phyloP scores from a whole-genome alignment of 2,113 vertebrate species.

The Sakesphorus luctuosus region DNA sequence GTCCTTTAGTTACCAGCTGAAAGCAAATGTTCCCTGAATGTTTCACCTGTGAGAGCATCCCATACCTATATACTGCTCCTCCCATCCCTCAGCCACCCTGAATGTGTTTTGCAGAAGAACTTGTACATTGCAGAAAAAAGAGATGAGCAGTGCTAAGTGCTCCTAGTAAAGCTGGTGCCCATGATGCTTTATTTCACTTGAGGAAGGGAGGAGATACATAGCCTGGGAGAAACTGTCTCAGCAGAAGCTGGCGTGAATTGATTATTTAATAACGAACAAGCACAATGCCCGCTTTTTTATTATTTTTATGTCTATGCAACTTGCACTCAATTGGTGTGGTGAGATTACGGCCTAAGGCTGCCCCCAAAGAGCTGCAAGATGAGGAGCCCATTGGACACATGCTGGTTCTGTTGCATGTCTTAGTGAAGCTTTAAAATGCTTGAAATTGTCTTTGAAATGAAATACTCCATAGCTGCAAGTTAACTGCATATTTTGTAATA shows the following conservation, averaged over 20 bases:
- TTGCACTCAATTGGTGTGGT: background rate
- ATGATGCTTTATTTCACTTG: background rate
- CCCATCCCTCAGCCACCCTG: background rate
- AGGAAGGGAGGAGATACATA: background rate
- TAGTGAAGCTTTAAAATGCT: constrained; percentile 42
- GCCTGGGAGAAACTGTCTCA: background rate
- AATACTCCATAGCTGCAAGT: constrained; percentile 14
- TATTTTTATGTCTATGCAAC: background rate
- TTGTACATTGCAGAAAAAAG: background rate
- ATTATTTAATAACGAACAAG: constrained; percentile 39
- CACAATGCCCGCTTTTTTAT: background rate
- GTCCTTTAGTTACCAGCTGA: background rate
- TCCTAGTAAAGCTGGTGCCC: background rate
- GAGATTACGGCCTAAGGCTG: constrained; percentile 29
- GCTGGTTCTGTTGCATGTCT: background rate
- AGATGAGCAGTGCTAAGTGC: background rate
- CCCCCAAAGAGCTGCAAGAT: background rate
- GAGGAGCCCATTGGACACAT: background rate
- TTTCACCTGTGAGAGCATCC: background rate
- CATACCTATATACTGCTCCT: background rate
- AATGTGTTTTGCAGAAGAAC: background rate
- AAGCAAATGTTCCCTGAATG: background rate
- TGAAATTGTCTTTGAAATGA: constrained; percentile 26
- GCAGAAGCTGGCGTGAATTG: background rate
- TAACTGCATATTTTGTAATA: constrained; percentile 1